phyloP scores from a whole-genome alignment of 2,113 vertebrate genomes.

The Tricholaema leucomelas region DNA sequence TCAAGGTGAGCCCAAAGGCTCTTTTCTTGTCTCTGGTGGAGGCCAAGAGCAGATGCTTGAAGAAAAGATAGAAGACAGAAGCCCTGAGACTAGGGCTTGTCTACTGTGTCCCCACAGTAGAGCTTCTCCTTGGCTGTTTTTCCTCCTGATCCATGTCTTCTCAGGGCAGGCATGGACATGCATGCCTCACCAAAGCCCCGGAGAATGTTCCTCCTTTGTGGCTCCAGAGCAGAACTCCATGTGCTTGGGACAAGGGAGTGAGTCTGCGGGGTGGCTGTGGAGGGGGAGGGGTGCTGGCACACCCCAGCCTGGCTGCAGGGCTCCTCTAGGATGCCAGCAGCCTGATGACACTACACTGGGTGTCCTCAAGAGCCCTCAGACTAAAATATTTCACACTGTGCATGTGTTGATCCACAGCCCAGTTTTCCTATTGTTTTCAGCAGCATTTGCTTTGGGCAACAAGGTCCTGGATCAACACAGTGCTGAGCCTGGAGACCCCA shows the following conservation, averaged over 20 bases:
- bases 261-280: not conserved
- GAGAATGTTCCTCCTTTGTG: not conserved
- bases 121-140: not conserved
- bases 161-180: not conserved
- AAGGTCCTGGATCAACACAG: not conserved
- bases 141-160: not conserved
- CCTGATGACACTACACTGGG: not conserved
- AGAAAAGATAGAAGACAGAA: not conserved
- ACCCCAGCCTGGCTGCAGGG: not conserved
- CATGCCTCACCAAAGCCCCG: not conserved
- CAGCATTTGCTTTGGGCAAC: not conserved
- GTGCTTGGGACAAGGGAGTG: not conserved
- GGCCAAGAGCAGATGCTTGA: not conserved
- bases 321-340: not conserved
- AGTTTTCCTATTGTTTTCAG: slow-evolving; percentile 53
- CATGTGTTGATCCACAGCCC: not conserved
- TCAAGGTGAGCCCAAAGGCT: not conserved
- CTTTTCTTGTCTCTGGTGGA: not conserved
- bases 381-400: not conserved
- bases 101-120: too few species aligned
- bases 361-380: slow-evolving; percentile 38
- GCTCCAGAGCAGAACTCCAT: accelerated
- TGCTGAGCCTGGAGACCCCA: not conserved
- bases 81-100: not conserved
- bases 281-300: not conserved